Base-by-base conservation (phyloP, 2,888 invertebrate species). In the Opisthograptis luteolata region DNA sequence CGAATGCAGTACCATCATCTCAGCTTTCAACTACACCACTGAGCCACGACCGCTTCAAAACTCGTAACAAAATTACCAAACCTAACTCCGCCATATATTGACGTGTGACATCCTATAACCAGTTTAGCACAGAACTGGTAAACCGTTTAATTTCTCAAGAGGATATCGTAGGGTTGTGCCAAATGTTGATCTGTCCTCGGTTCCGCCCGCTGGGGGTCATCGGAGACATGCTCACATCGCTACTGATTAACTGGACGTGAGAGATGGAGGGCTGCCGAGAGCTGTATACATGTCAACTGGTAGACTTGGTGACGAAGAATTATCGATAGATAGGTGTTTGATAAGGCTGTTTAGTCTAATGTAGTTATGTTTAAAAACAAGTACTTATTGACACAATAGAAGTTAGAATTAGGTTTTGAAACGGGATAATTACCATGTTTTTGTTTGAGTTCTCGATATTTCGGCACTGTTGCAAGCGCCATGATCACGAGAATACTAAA, bases 231-330 rank as follows among this genome's bases (percentile, higher is more conserved):
- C 19, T 13, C 32, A 50, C 42, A 53, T 47, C n/a, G 44, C 10
- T 36, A 42, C 57, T 60, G 60, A 60, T 60, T 60, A 55, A 60
- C 55, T 50, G 47, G 49, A 30, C 14, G 14, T 10, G 28, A 24
- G 41, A 3, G 7, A 32, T 30, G 14, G 14, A 30, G 30, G n/a
- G 14, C 8, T 6, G 14, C 10, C 36, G 15, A 42, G 47, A 43
- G 12, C 3, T 10, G 19, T 22, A 15, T 27, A 40, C 22, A 27
- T 24, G 44, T 35, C 25, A 8, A 1, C 0, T 25, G 1, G 8
- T 25, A n/a, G 14, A 14, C 24, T 14, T 9, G n/a, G 4, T 32
- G 19, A 19, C n/a, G n/a, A n/a, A n/a, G n/a, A n/a, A n/a, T n/a
- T n/a, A n/a, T n/a, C n/a, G n/a, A n/a, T n/a, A n/a, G n/a, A n/a